Percentiles rank a stretch among this genome's conserved stretches.
phyloP scores from a whole-genome alignment of 2,888 invertebrate genomes.

The Melanotus villosus region DNA sequence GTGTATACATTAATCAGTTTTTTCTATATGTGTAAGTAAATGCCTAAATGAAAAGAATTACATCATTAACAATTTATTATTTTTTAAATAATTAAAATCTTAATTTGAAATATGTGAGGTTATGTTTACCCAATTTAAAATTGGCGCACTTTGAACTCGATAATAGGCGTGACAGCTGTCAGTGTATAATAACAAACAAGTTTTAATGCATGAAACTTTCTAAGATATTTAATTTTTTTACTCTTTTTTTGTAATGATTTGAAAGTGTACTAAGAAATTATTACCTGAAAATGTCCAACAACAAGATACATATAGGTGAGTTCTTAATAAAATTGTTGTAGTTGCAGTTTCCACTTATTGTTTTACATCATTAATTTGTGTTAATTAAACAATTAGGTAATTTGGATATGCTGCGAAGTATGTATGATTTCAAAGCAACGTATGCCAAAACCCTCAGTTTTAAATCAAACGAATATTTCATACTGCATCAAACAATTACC shows the following conservation, averaged over 20 bases:
- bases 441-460: conserved; percentile 88
- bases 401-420: conserved; percentile 86
- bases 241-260: conserved; percentile 9
- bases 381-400: conserved; percentile 69
- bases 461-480: conserved; percentile 84
- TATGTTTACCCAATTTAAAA: too few species aligned
- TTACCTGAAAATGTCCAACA: conserved; percentile 41
- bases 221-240: conserved; percentile 1
- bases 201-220: conserved; percentile 20
- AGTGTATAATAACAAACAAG: conserved; percentile 29
- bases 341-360: background rate
- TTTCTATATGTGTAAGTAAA: too few species aligned
- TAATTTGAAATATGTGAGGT: too few species aligned
- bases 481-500: conserved; percentile 83
- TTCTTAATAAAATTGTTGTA: background rate
- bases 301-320: conserved; percentile 44
- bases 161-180: conserved; percentile 39
- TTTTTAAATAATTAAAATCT: too few species aligned
- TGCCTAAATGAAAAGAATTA: too few species aligned
- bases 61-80: too few species aligned
- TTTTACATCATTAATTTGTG: conserved; percentile 8
- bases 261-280: conserved; percentile 17
- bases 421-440: conserved; percentile 88
- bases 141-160: background rate
- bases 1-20: too few species aligned